These are phyloP conservation scores for Mylabris sibirica DNA, from an alignment of 2,888 invertebrate species.

Conservation along the genomic window DNA sequence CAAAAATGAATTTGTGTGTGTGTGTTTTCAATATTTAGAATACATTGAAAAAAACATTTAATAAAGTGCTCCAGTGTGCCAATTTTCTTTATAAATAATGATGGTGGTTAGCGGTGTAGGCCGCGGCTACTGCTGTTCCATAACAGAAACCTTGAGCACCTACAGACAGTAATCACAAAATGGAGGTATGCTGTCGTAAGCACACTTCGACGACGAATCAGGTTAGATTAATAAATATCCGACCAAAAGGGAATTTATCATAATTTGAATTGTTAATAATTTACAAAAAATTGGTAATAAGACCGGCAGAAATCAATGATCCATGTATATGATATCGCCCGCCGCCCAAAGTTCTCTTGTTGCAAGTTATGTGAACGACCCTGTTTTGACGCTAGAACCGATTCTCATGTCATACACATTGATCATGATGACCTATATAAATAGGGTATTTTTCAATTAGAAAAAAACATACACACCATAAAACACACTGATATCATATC, in stretches of 20 bases:
- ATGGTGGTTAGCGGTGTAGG: constrained; percentile 36
- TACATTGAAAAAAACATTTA: neutral
- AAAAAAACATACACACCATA: neutral
- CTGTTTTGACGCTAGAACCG: neutral
- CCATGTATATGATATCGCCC: constrained; percentile 11
- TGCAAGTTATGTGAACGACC: constrained; percentile 18
- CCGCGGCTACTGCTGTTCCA: constrained; percentile 38
- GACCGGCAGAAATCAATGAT: constrained; percentile 19
- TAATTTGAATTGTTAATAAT: neutral
- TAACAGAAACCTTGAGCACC: constrained; percentile 34
- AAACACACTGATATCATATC: neutral
- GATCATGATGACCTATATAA: constrained; percentile 33
- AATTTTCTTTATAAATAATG: constrained; percentile 24
- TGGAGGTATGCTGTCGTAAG: constrained; percentile 55
- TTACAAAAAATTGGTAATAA: neutral
- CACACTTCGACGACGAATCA: constrained; percentile 59
- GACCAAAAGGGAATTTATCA: neutral
- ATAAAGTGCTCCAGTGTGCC: neutral
- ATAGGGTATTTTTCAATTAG: neutral
- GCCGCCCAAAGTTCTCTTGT: constrained; percentile 14
- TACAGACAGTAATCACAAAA: constrained; percentile 48
- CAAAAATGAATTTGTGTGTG: constrained; percentile 9
- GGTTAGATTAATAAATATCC: constrained; percentile 50
- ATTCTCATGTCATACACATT: constrained; percentile 27
- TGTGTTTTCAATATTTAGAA: neutral